A percentile compares a stretch with the other conserved stretches of the same genome.
Conservation (phyloP, 2,797 vertebrate genomes). For the Mormyrus proboscirostris region DNA sequence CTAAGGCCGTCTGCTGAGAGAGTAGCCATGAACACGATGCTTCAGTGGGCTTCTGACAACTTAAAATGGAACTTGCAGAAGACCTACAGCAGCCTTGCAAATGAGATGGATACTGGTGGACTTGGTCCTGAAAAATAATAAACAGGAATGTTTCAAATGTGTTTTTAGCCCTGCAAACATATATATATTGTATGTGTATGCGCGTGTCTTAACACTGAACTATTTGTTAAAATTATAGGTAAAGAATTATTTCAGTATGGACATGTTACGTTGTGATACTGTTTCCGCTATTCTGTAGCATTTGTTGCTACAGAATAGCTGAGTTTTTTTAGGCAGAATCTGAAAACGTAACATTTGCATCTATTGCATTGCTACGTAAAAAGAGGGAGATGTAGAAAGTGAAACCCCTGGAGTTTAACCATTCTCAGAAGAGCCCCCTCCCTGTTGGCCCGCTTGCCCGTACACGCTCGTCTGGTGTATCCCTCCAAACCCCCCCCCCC, state of each 20-base stretch:
- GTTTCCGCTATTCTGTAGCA: neutral
- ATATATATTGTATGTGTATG: neutral
- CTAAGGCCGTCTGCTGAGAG: conserved; percentile 18
- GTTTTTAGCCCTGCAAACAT: neutral
- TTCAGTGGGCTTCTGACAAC: neutral
- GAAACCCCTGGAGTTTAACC: neutral
- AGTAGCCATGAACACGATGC: neutral
- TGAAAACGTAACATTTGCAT: neutral
- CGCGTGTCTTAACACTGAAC: neutral
- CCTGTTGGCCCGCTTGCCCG: neutral
- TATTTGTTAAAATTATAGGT: neutral
- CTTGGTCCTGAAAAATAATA: neutral
- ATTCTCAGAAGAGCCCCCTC: neutral
- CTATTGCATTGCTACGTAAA: neutral
- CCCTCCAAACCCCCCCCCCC: neutral
- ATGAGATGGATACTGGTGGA: neutral
- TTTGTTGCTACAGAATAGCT: neutral
- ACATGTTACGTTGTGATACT: neutral
- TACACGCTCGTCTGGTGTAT: conserved; percentile 12
- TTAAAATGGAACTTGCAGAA: neutral
- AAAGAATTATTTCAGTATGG: neutral
- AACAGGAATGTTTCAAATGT: neutral
- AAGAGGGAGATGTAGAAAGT: neutral
- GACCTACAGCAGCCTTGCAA: neutral
- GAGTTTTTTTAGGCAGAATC: neutral